phyloP scores from a whole-genome alignment of 2,888 invertebrate species.

The Euphydryas editha region DNA sequence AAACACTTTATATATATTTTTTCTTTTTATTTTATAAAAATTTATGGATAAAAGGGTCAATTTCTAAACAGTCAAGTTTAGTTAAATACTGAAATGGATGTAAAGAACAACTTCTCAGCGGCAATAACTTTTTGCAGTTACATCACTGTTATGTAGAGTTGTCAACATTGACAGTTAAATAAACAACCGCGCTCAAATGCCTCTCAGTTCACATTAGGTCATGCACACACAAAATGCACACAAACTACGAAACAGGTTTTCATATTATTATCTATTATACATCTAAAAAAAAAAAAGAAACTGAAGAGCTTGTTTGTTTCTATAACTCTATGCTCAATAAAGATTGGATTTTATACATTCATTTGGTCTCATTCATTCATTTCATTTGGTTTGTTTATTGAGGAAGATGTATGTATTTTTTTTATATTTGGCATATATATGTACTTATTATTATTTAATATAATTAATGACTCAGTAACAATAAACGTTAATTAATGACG shows the following conservation, averaged over 20 bases:
- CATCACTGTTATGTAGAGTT: slow-evolving; percentile 40
- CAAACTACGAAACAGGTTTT: neutral
- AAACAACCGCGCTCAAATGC: slow-evolving; percentile 50
- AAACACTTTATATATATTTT: neutral
- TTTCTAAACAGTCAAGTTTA: neutral
- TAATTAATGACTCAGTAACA: no score
- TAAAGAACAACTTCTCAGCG: neutral
- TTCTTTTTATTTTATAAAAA: neutral
- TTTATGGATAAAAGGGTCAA: neutral
- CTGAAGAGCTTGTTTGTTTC: no score
- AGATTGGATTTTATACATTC: no score
- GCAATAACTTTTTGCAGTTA: slow-evolving; percentile 34
- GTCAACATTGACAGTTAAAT: slow-evolving; percentile 67
- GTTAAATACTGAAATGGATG: neutral
- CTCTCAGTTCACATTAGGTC: slow-evolving; percentile 18
- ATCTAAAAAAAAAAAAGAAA: neutral
- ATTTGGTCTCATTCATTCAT: no score
- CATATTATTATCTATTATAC: no score
- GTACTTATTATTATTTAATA: no score
- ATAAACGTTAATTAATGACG: no score
- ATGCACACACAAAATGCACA: slow-evolving; percentile 5
- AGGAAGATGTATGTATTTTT: no score
- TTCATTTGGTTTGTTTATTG: no score
- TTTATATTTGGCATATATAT: no score
- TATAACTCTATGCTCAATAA: no score